Conservation (phyloP, 2,113 vertebrate species). For the Columba livia region DNA sequence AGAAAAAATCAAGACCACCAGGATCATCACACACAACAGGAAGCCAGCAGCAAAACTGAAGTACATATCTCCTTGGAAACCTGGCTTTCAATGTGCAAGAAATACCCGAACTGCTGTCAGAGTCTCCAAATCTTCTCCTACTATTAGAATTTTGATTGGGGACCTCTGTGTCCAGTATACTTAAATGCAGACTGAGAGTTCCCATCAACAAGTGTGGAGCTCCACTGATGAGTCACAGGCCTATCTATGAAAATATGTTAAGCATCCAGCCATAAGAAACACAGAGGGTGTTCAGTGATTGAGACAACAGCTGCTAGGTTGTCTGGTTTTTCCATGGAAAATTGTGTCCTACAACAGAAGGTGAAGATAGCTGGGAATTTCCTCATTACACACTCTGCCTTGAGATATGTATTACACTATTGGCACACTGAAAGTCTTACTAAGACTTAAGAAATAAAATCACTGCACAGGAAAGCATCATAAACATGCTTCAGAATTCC, state of each 20-base stretch:
- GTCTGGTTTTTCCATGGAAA: not conserved
- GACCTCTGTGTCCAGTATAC: not conserved
- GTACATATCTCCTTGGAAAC: not conserved
- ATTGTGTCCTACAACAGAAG: rapidly evolving
- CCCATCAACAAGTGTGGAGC: not conserved
- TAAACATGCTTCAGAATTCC: not conserved
- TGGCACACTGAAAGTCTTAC: not conserved
- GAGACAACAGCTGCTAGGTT: not conserved
- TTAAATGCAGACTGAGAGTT: not conserved
- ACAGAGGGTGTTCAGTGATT: not conserved
- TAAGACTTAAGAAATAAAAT: not conserved
- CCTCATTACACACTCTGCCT: not conserved
- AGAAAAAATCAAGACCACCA: not conserved
- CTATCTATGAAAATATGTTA: not conserved
- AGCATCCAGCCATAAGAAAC: not conserved
- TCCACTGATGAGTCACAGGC: not conserved
- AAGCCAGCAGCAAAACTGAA: not conserved
- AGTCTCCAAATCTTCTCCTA: not conserved
- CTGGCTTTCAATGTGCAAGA: not conserved
- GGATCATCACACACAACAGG: not conserved
- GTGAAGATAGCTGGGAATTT: not conserved
- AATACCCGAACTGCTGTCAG: not conserved
- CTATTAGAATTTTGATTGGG: not conserved
- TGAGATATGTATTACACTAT: not conserved
- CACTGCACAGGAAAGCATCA: not conserved